phyloP scores from a whole-genome alignment of 2,888 invertebrate genomes.

The Drosophila demipolita region DNA sequence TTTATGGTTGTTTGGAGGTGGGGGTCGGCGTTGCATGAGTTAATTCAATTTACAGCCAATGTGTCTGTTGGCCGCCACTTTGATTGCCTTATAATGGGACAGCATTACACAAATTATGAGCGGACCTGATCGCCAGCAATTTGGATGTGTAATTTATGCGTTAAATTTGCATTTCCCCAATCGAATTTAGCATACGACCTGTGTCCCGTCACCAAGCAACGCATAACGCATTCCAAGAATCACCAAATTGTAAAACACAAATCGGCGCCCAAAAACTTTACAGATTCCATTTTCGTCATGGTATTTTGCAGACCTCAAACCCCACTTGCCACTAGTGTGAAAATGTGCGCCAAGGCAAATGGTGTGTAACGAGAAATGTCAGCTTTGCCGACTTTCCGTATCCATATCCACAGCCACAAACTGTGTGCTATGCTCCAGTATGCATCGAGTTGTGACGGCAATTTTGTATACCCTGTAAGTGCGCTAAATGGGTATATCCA shows the following conservation, averaged over 20 bases:
- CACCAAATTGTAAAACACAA: constrained; percentile 7
- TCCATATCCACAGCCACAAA: constrained; percentile 1
- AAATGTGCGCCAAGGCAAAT: constrained; percentile 45
- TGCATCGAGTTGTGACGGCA: constrained; percentile 41
- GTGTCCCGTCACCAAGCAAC: constrained; percentile 21
- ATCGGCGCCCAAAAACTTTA: constrained; percentile 62
- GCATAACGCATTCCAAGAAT: background rate
- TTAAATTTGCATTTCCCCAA: constrained; percentile 48
- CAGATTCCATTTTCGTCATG: constrained; percentile 38
- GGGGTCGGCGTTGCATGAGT: constrained; percentile 11
- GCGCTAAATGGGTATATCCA: background rate
- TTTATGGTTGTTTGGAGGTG: background rate
- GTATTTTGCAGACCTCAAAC: constrained; percentile 1
- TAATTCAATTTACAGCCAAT: constrained; percentile 72
- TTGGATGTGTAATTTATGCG: constrained; percentile 58
- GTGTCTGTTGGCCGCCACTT: constrained; percentile 48
- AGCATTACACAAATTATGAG: constrained; percentile 46
- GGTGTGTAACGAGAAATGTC: constrained; percentile 52
- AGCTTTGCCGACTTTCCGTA: constrained; percentile 50
- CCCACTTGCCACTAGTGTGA: background rate
- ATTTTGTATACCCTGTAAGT: constrained; percentile 28
- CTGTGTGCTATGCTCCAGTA: constrained; percentile 10
- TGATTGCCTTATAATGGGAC: constrained; percentile 52
- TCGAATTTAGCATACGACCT: constrained; percentile 48
- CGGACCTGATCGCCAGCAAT: constrained; percentile 33